These are phyloP conservation scores for Oostethus manadensis DNA, from an alignment of 2,113 vertebrate genomes.

Conservation along the genomic window DNA sequence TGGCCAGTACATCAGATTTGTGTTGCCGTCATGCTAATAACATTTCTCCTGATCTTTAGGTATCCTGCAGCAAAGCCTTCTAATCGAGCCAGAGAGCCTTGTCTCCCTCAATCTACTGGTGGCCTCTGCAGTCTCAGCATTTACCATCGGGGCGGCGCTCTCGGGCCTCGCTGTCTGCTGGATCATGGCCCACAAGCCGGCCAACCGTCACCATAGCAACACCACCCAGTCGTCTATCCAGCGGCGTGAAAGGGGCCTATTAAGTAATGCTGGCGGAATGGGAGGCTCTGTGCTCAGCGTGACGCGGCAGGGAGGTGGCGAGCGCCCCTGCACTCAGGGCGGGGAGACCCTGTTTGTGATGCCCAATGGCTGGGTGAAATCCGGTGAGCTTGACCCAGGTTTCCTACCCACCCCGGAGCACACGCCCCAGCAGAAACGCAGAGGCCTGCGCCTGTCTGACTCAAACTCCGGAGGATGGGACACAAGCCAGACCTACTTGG, in stretches of 20 bases:
- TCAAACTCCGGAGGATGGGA: constrained; percentile 84
- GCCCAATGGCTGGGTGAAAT: constrained; percentile 92
- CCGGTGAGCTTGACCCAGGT: constrained; percentile 82
- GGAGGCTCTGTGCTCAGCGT: constrained; percentile 90
- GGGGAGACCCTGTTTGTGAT: constrained; percentile 83
- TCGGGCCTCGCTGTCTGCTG: constrained; percentile 94
- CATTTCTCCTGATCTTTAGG: constrained; percentile 68
- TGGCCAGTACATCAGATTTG: no score
- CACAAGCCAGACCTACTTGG: constrained; percentile 83
- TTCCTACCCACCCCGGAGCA: constrained; percentile 94
- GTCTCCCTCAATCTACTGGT: constrained; percentile 96
- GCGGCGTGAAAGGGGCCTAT: constrained; percentile 83
- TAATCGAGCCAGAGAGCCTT: constrained; percentile 85
- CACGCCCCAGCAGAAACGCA: constrained; percentile 91
- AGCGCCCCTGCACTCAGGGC: constrained; percentile 62
- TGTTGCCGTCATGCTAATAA: constrained; percentile 18
- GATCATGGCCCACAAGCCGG: constrained; percentile 89
- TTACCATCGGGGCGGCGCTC: constrained; percentile 90
- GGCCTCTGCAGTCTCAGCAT: constrained; percentile 89
- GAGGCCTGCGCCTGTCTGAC: constrained; percentile 73
- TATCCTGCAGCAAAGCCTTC: constrained; percentile 85
- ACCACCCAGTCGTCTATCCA: constrained; percentile 70
- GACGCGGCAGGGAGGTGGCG: constrained; percentile 77
- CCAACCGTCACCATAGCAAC: constrained; percentile 67
- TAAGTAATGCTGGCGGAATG: constrained; percentile 77